Conservation (phyloP, 2,888 invertebrate genomes). For the Auanema freiburgensis region DNA sequence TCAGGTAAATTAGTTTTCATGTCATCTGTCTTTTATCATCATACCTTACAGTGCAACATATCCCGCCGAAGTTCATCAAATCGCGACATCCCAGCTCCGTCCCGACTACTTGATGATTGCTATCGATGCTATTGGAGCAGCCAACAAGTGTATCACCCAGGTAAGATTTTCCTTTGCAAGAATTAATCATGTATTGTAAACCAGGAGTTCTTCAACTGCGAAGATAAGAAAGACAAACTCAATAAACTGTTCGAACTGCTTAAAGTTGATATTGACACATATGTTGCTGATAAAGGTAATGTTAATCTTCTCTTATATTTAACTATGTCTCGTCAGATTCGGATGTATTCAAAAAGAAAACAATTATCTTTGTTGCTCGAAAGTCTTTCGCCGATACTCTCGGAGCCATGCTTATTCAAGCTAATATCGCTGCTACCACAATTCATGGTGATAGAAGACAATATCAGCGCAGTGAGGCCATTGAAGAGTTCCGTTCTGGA, state of each 20-base stretch:
- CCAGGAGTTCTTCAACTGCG: slow-evolving; percentile 67
- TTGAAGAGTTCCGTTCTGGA: slow-evolving; percentile 73
- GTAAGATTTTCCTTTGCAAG: slow-evolving; percentile 58
- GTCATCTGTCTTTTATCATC: not conserved
- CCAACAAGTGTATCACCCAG: slow-evolving; percentile 87
- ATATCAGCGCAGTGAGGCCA: slow-evolving; percentile 75
- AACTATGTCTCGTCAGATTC: slow-evolving; percentile 21
- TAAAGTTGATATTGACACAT: slow-evolving; percentile 56
- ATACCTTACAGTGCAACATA: slow-evolving; percentile 72
- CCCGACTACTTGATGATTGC: slow-evolving; percentile 80
- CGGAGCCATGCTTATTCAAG: slow-evolving; percentile 80
- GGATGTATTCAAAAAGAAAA: slow-evolving; percentile 44
- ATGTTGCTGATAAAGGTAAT: slow-evolving; percentile 25
- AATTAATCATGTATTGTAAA: too few relatives aligned
- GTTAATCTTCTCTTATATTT: slow-evolving; percentile 2
- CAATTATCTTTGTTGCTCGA: slow-evolving; percentile 84
- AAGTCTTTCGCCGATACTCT: slow-evolving; percentile 88
- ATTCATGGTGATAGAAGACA: slow-evolving; percentile 72
- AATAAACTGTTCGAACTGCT: slow-evolving; percentile 76
- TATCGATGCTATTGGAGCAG: slow-evolving; percentile 88
- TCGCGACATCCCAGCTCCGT: slow-evolving; percentile 78
- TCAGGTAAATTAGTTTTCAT: slow-evolving; percentile 19
- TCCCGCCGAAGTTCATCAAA: slow-evolving; percentile 75
- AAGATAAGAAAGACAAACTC: slow-evolving; percentile 74
- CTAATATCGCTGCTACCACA: slow-evolving; percentile 74